Percentiles rank a stretch among this genome's conserved stretches.
These are phyloP conservation scores for Rhabdomys dilectus DNA, from an alignment of 2,113 vertebrate species.

Conservation along the genomic window DNA sequence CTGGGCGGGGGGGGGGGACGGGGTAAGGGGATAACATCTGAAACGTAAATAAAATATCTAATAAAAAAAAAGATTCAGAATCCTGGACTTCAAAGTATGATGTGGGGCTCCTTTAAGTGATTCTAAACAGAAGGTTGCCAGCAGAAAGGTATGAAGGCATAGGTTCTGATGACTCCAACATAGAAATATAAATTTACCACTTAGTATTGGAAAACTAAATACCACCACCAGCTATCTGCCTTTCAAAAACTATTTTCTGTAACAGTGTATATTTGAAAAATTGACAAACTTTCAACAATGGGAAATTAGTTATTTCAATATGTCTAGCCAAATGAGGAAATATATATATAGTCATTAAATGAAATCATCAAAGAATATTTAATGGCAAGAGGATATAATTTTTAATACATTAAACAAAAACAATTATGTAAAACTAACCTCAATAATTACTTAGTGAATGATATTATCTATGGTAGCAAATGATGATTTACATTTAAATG, in stretches of 20 bases:
- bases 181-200: background rate
- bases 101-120: background rate
- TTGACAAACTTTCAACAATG: background rate
- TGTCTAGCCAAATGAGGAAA: background rate
- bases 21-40: too few relatives aligned
- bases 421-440: background rate
- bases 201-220: background rate
- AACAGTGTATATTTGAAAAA: slow-evolving; percentile 14
- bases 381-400: background rate
- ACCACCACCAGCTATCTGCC: background rate
- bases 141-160: background rate
- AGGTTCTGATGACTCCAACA: background rate
- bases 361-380: background rate
- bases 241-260: slow-evolving; percentile 27
- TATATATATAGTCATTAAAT: background rate
- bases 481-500: background rate
- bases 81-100: background rate
- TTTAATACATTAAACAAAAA: background rate
- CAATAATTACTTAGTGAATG: background rate
- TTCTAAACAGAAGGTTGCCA: background rate
- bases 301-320: background rate
- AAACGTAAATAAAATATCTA: too few relatives aligned
- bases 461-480: background rate
- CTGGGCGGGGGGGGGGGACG: too few relatives aligned
- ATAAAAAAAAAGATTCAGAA: background rate